Base-by-base conservation (phyloP, 1,140 invertebrate species). In the Habropoda laboriosa region DNA sequence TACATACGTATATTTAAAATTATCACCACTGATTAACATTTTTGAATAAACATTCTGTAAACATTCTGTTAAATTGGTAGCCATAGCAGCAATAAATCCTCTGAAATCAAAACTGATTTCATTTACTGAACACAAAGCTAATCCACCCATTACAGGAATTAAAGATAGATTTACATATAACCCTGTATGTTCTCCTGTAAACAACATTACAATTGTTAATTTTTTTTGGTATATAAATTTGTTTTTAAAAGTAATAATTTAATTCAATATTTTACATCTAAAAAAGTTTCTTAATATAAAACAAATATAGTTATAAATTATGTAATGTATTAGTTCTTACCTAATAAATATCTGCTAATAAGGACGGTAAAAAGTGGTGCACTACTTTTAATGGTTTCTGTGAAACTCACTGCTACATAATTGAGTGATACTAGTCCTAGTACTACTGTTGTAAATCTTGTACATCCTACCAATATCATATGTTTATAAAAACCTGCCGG, bases 11-110 rank as follows among this genome's bases (percentile, higher is more conserved):
- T 96, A 97, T 92, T 95, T 96, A 89, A 96, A 96, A 88, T 95
- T 95, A 87, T 97, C 96, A 64, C 95, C 96, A 91, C 96, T 97
- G 68, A 97, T 96, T 24, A 97, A 92, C 94, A 96, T 95, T 93
- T 97, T 97, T 2, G 96, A 97, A 92, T 96, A 97, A 73, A 97
- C 97, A 94, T 97, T 97, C 93, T 97, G 97, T 89, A 97, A 93
- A 93, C 97, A 97, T 93, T 98, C 97, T 38, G 96, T 97, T 55
- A 97, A 90, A 93, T 98, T 97, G 32, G 97, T 97, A 8, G 95
- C 94, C 93, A 97, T 94, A 18, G 97, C 96, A 53, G 96, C 96
- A 32, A 96, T 87, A 89, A 98, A 97, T 21, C 97, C 97, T 82
- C 94, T 92, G 21, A 96, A 89, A 91, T 97, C 95, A 91, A 97